Base-by-base conservation (phyloP, 2,888 invertebrate genomes). In the Apamea crenata region DNA sequence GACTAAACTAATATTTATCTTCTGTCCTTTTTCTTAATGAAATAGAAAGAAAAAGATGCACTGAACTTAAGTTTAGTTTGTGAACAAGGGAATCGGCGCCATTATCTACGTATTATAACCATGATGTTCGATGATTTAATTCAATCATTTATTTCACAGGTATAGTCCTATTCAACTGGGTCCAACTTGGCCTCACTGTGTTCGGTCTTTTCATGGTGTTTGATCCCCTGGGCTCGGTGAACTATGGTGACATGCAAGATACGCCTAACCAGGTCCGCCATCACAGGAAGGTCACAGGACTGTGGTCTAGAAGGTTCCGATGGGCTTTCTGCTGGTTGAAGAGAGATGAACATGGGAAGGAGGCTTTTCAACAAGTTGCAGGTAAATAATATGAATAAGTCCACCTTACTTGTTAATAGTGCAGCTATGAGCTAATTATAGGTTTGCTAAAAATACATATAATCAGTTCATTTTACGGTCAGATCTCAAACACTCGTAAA, bases 151-250 rank as follows among this genome's bases (percentile, higher is more conserved):
- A 5, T 63, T 29, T 44, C 44, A 69, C 47, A 97, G 98, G 98
- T 83, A 97, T 98, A 88, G 98, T 98, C 0, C 97, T 98, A 72
- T 98, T 98, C 94, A 98, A 98, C 91, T 99, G 99, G 99, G 97
- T 98, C 36, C 97, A 98, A 74, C 97, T 98, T 77, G 98, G 98
- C 1, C 96, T 98, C 21, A 98, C 98, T 7, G 95, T 98, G 47
- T 97, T 98, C 89, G 98, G 98, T 0, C 96, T 99, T 69, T 98
- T 98, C 68, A 96, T 99, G 94, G 98, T 98, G 70, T 99, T 99
- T 93, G 99, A 99, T 93, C 99, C 99, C 0, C 95, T 99, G 85
- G 98, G 98, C 8, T 98, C 98, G 0, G 97, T 97, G 70, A 97
- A 97, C 89, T 97, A 97, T 88, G 97, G 97, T 32, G 97, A 97